Evolutionary conservation across 2,888 invertebrate species (phyloP).

Genomic region (Coleophora flavipennella): DNA sequence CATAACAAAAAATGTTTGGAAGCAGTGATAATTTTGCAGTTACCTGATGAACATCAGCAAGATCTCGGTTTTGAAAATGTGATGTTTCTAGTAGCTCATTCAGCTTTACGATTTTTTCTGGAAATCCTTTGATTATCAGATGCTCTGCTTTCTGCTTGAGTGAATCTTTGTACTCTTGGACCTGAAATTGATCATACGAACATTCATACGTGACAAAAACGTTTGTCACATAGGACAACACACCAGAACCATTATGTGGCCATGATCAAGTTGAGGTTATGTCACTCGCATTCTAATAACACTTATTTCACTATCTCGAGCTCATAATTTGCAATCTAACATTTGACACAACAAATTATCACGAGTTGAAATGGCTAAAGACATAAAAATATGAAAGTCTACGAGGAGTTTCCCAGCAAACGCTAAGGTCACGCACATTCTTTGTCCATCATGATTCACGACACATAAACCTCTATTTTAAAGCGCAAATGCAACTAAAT

Average conservation of each 20-base stretch:
- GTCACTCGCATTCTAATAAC: constrained; percentile 15
- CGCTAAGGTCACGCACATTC: constrained; percentile 44
- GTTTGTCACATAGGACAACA: no score
- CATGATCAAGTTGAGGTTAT: constrained; percentile 42
- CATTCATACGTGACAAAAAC: no score
- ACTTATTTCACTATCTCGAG: constrained; percentile 5
- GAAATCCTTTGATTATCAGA: constrained; percentile 90
- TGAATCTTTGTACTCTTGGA: constrained; percentile 92
- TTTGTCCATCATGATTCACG: constrained; percentile 34
- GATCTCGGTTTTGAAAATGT: constrained; percentile 84
- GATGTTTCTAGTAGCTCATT: constrained; percentile 89
- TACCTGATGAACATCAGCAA: constrained; percentile 84
- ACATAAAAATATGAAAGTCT: constrained; percentile 5
- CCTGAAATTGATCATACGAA: constrained; percentile 68
- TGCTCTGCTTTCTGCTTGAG: constrained; percentile 91
- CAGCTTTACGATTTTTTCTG: constrained; percentile 92
- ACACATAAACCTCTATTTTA: constrained; percentile 36
- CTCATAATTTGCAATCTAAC: background rate
- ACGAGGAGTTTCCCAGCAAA: constrained; percentile 17
- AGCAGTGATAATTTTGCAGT: background rate
- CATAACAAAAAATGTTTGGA: background rate
- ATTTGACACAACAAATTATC: background rate
- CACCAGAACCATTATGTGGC: background rate
- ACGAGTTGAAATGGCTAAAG: background rate
- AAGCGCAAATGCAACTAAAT: constrained; percentile 18